Base-by-base conservation (phyloP, 2,888 invertebrate species). In the Mimachlamys varia region DNA sequence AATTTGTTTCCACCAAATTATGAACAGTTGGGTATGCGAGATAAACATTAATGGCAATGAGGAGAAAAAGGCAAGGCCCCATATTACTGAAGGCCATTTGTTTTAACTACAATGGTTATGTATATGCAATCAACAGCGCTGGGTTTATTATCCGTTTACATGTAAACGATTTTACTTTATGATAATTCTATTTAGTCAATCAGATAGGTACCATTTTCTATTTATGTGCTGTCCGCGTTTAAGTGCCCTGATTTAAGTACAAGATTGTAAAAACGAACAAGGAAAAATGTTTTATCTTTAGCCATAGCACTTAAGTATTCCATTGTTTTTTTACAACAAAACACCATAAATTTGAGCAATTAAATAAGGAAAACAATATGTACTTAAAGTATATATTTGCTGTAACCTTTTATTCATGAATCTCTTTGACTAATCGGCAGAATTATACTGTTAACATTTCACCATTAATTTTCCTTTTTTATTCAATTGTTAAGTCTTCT, bases 1-100 rank as follows among this genome's bases (percentile, higher is more conserved):
- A 76, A 76, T 76, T 76, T 76, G 33, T 76, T 76, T 76, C 76
- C 27, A 33, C 12, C 17, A 76, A 76, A 76, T 76, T 76, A 76
- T 33, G 12, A 76, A 10, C 76, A 62, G 76, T 27, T 33, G 33
- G 76, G 22, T 12, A 33, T 10, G 27, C 27, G 3, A 33, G 76
- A 76, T 76, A 76, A 27, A 13, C 7, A 22, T 76, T 76, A 76
- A 76, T 76, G 33, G 33, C 2, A 76, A 2, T 13, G 33, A 33
- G 33, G 33, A 33, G 62, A 62, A 17, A 62, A 22, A 33, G n/a
- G 27, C 17, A 76, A 27, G 33, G 76, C 13, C 5, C 33, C 10
- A 22, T 22, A 13, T 27, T 76, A 33, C 76, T 76, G 76, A 10
- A 27, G 76, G 76, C 13, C 22, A 76, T 76, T 76, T 76, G 10